Conservation (phyloP, 2,888 invertebrate species). For the Drosophila algonquin region DNA sequence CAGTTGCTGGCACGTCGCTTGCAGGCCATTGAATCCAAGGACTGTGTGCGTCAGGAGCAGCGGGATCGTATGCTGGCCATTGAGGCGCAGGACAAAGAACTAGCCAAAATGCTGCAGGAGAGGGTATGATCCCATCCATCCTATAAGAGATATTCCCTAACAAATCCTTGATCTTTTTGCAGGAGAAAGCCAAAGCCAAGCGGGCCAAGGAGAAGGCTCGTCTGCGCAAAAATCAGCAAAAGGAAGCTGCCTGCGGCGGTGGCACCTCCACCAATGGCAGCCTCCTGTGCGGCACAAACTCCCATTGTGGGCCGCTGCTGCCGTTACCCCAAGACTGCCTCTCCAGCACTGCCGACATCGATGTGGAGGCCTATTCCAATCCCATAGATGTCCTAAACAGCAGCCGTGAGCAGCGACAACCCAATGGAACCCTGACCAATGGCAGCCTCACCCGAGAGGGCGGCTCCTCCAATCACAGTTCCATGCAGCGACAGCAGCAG, state of each 20-base stretch:
- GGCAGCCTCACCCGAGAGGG: constrained; percentile 79
- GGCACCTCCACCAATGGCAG: constrained; percentile 31
- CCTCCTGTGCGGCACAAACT: constrained; percentile 65
- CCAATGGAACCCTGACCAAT: constrained; percentile 72
- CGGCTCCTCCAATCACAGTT: constrained; percentile 58
- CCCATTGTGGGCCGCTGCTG: constrained; percentile 81
- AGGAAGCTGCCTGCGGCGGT: constrained; percentile 60
- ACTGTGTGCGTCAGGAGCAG: constrained; percentile 85
- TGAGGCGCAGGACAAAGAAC: constrained; percentile 91
- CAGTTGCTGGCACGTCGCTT: constrained; percentile 90
- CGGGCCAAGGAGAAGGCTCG: constrained; percentile 89
- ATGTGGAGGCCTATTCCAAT: constrained; percentile 85
- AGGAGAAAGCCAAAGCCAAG: constrained; percentile 89
- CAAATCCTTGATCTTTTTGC: constrained; percentile 28
- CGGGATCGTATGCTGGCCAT: constrained; percentile 88
- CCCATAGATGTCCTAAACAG: constrained; percentile 85
- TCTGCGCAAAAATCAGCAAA: constrained; percentile 86
- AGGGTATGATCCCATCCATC: constrained; percentile 75
- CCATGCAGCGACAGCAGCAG: constrained; percentile 65
- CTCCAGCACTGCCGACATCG: constrained; percentile 67
- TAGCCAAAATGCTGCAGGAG: constrained; percentile 91
- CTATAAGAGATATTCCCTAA: not conserved
- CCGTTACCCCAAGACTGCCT: constrained; percentile 81
- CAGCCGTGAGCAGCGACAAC: constrained; percentile 78
- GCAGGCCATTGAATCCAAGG: constrained; percentile 90